phyloP scores from a whole-genome alignment of 2,797 vertebrate species.

The Philypnodon macrostomus region DNA sequence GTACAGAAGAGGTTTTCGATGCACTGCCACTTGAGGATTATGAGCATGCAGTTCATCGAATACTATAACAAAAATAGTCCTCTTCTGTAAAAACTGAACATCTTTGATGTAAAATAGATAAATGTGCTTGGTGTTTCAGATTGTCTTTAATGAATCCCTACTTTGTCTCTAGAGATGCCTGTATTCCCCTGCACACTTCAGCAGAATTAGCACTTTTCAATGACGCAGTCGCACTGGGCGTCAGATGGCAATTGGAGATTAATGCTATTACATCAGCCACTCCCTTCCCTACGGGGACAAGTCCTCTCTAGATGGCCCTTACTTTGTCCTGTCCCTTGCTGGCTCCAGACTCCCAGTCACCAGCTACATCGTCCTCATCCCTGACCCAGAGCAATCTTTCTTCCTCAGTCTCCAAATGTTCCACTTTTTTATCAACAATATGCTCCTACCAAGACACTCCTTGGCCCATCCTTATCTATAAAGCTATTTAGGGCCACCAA shows the following conservation, averaged over 20 bases:
- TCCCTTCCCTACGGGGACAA: constrained; percentile 57
- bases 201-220: constrained; percentile 75
- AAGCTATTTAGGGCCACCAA: constrained; percentile 34
- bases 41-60: too few species aligned
- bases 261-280: constrained; percentile 76
- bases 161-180: constrained; percentile 61
- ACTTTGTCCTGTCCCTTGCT: constrained; percentile 53
- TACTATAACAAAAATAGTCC: too few species aligned
- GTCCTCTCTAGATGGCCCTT: constrained; percentile 57
- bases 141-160: constrained; percentile 69
- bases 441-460: constrained; percentile 31
- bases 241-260: constrained; percentile 75
- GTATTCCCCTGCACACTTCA: constrained; percentile 70
- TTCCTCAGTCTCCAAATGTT: constrained; percentile 36
- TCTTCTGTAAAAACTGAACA: too few species aligned
- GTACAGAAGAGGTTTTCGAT: too few species aligned
- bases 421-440: constrained; percentile 30
- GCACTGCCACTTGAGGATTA: too few species aligned
- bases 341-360: constrained; percentile 70
- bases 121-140: constrained; percentile 47
- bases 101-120: constrained; percentile 54
- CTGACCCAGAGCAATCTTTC: constrained; percentile 59
- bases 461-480: constrained; percentile 10
- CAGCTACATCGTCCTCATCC: constrained; percentile 56
- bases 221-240: constrained; percentile 70